Base-by-base conservation (phyloP, 2,797 vertebrate genomes). In the Myripristis jacobus region DNA sequence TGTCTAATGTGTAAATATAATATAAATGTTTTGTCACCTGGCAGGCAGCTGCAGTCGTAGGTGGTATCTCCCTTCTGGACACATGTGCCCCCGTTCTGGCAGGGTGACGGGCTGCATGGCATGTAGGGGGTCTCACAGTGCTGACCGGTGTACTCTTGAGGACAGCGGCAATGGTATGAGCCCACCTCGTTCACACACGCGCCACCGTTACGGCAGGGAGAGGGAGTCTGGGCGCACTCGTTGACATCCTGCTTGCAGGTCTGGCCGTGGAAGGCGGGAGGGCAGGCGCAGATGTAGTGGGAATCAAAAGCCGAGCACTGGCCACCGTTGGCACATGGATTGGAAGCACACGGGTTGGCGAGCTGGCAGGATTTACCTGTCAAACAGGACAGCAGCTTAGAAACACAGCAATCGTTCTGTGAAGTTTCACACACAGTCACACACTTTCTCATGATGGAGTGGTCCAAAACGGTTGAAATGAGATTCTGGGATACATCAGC, bases 71-170 rank as follows among this genome's bases (percentile, higher is more conserved):
- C 95, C 0, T 95, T 97, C 85, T 97, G 97, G 53, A 96, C 93
- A 70, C 97, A 99, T n/a, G 97, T 98, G 27, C 97, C 98, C 34
- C 97, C 97, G 0, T 96, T 99, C 71, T 95, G 95, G 92, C 98
- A 99, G 4, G 97, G 98, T 0, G 97, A 98, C 22, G 98, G 98
- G 87, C 94, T 96, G 93, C 98, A 99, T 13, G 98, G 98, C 89
- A 95, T 91, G n/a, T 96, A 98, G 46, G 91, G 92, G 25, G 93
- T 92, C 84, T 98, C 96, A 0, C 98, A 99, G 92, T 95, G 93
- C 55, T 86, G 91, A 21, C 98, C 97, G 0, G 93, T 94, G 79
- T 94, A 97, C 0, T 95, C 93, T 0, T 92, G 87, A 4, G 92
- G 94, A 89, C 98, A 99, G 74, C 80, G 82, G 44, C 98, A 98